These are phyloP conservation scores for Parazoanthus atlanticus DNA, from an alignment of 92 coral and sea anemone species.

Conservation along the genomic window DNA sequence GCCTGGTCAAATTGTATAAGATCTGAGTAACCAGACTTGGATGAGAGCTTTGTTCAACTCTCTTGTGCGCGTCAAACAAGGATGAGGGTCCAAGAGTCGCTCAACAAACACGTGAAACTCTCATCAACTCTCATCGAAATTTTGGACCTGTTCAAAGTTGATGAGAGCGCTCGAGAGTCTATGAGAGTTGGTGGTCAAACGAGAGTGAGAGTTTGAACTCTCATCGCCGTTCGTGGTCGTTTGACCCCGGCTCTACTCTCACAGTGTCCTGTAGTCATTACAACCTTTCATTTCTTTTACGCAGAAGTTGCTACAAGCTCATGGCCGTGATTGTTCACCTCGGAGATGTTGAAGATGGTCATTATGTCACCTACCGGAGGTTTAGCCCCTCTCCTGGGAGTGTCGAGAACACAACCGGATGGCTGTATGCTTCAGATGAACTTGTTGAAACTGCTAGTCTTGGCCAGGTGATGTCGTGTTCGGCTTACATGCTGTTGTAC, in stretches of 20 bases:
- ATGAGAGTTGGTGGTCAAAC: too few relatives aligned
- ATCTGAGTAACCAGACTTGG: too few relatives aligned
- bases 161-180: too few relatives aligned
- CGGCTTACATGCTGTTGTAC: slow-evolving; percentile 93
- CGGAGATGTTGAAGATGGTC: slow-evolving; percentile 93
- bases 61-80: too few relatives aligned
- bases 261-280: neutral
- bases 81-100: too few relatives aligned
- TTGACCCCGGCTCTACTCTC: neutral
- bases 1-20: too few relatives aligned
- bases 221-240: neutral
- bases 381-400: slow-evolving; percentile 53
- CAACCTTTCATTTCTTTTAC: neutral
- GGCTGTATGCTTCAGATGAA: slow-evolving; percentile 92
- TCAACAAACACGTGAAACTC: neutral
- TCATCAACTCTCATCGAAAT: too few relatives aligned
- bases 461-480: slow-evolving; percentile 76
- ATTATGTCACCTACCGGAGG: slow-evolving; percentile 95
- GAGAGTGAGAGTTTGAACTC: too few relatives aligned
- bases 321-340: slow-evolving; percentile 92
- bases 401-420: slow-evolving; percentile 42
- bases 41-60: too few relatives aligned
- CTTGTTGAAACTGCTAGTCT: slow-evolving; percentile 67
- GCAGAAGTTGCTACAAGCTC: slow-evolving; percentile 69
- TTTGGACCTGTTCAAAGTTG: too few relatives aligned